Base-by-base conservation (phyloP, 2,888 invertebrate genomes). In the Agrochola circellaris region DNA sequence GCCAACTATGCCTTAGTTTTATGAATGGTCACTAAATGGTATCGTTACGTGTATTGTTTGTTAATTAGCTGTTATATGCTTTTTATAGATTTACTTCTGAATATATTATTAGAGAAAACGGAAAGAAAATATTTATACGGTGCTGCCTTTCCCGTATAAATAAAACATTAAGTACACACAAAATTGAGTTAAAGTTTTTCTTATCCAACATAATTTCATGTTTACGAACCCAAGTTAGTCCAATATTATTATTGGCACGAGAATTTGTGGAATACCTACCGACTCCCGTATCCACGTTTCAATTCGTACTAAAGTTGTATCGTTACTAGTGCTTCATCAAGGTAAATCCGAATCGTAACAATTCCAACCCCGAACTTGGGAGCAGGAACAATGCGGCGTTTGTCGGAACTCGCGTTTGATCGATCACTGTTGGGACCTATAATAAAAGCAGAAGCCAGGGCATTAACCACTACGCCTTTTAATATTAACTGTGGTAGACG, bases 261-360 rank as follows among this genome's bases (percentile, higher is more conserved):
- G 15, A 66, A 51, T 58, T 60, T 60, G 23, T 72, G 54, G 26
- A 72, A 56, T 60, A 60, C 66, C 74, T 74, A 56, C 61, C n/a
- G 20, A 67, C 72, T 69, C 75, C 23, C n/a, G 69, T 62, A 70
- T 66, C 71, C 65, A 76, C 66, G 64, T 67, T 71, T 64, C 73
- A 73, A 71, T 78, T 76, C 79, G 73, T 68, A 61, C 62, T 76
- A 60, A 91, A 92, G 89, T 93, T 92, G 82, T 88, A 82, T 84
- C 86, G 86, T 90, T 91, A 73, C 76, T 91, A 92, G 91, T 92
- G 93, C 92, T 94, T 94, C 93, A 87, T 91, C 90, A 90, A 92
- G 91, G 90, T 88, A 89, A 91, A 89, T 84, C 86, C 66, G 82
- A 83, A 88, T 82, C 77, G 79, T 85, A 90, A 90, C 88, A 89